Percentiles rank a stretch among this genome's conserved stretches.
Conservation (phyloP, 2,113 vertebrate species). For the rat (Rattus norvegicus) region GRCr8 NC_086030.1:5131501-5132000, state of each 20-base stretch:
- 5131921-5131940: not conserved
- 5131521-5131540: slow-evolving; percentile 65
- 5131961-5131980: not conserved
- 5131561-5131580: slow-evolving; percentile 94
- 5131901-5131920: not conserved
- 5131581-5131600: slow-evolving; percentile 98
- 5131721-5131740: not conserved
- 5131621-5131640: slow-evolving; percentile 79
- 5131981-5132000: not conserved
- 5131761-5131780: not conserved
- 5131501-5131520: not conserved
- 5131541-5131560: slow-evolving; percentile 75
- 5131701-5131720: not conserved
- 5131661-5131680: slow-evolving; percentile 51
- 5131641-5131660: slow-evolving; percentile 53
- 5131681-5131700: slow-evolving; percentile 43
- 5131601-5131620: slow-evolving; percentile 99
- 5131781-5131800: not conserved
- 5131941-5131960: not conserved
- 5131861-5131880: slow-evolving; percentile 1
- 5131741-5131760: not conserved
- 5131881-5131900: not conserved
- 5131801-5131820: not conserved
- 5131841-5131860: slow-evolving; percentile 38
- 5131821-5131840: slow-evolving; percentile 35